A percentile compares a stretch with the other conserved stretches of the same genome.
These are phyloP conservation scores for Grus americana DNA, from an alignment of 2,113 vertebrate species.

Conservation along the genomic window DNA sequence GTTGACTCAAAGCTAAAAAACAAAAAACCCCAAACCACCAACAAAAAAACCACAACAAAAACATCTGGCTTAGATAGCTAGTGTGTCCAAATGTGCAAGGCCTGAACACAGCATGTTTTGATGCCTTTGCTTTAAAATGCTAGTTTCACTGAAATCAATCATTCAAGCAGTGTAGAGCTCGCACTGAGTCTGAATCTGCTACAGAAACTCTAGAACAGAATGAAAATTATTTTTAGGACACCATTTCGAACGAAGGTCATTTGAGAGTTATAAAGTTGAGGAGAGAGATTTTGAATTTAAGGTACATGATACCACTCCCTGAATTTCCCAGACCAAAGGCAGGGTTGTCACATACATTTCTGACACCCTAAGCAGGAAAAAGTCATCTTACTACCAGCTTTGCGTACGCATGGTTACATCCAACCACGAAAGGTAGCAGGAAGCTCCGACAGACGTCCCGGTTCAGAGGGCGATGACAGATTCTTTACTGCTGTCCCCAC, in stretches of 20 bases:
- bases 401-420: rapidly evolving
- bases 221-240: neutral
- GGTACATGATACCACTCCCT: neutral
- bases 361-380: neutral
- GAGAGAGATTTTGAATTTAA: neutral
- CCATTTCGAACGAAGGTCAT: neutral
- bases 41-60: neutral
- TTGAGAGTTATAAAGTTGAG: neutral
- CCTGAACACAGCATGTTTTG: neutral
- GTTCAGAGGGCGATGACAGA: neutral
- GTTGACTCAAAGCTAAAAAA: neutral
- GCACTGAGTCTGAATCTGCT: neutral
- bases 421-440: neutral
- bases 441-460: rapidly evolving
- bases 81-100: neutral
- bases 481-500: neutral
- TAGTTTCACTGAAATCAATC: neutral
- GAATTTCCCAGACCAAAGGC: neutral
- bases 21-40: neutral
- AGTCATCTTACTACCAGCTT: neutral
- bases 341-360: neutral
- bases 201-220: neutral
- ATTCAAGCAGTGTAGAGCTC: neutral
- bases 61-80: neutral
- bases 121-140: neutral